phyloP scores from a whole-genome alignment of 1,140 invertebrate species.

The Nomia melanderi region DNA sequence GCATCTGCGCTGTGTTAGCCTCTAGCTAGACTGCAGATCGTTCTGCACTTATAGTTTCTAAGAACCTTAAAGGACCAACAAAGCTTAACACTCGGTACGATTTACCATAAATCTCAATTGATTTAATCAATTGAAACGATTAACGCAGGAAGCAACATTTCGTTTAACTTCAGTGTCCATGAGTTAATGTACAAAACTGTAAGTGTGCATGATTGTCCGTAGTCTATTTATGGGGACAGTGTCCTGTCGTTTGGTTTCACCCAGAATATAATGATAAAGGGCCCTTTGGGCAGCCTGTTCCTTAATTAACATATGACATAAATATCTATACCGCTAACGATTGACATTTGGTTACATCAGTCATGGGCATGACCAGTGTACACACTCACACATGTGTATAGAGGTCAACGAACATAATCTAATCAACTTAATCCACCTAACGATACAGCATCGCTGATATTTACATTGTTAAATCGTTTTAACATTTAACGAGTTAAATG shows the following conservation, averaged over 20 bases:
- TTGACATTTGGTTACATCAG: slow-evolving; percentile 76
- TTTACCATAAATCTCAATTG: too few species aligned
- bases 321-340: slow-evolving; percentile 64
- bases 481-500: slow-evolving; percentile 22
- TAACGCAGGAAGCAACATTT: too few species aligned
- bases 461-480: slow-evolving; percentile 37
- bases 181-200: too few species aligned
- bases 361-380: slow-evolving; percentile 60
- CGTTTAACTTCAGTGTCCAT: too few species aligned
- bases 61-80: too few species aligned
- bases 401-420: slow-evolving; percentile 30
- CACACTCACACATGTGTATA: slow-evolving; percentile 12
- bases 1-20: too few species aligned
- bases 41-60: too few species aligned
- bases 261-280: slow-evolving; percentile 22
- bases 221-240: neutral
- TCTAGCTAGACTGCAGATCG: too few species aligned
- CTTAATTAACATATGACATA: slow-evolving; percentile 57
- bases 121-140: too few species aligned
- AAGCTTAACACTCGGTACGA: too few species aligned
- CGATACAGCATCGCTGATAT: slow-evolving; percentile 22
- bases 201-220: too few species aligned
- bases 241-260: neutral
- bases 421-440: slow-evolving; percentile 21
- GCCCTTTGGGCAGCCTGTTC: neutral